Conservation (phyloP, 2,113 vertebrate species). For the Paradoxurus hermaphroditus region DNA sequence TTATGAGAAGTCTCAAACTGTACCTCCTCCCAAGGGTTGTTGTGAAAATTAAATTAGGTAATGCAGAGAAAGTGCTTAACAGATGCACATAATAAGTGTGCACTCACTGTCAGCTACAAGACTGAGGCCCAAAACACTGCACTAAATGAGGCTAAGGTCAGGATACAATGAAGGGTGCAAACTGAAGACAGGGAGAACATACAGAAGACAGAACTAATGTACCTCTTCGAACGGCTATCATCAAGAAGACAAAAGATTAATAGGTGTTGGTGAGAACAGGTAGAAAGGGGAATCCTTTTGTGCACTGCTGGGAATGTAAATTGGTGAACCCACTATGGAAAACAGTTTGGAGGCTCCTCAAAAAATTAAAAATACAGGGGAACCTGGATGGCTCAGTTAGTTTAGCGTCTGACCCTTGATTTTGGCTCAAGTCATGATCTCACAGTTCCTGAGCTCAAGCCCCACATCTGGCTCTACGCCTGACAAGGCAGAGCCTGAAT, state of each 20-base stretch:
- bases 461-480: no score
- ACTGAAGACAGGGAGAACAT: background rate
- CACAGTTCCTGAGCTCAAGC: no score
- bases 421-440: no score
- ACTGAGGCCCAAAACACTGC: background rate
- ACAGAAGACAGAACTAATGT: background rate
- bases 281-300: background rate
- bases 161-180: background rate
- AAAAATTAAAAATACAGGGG: background rate
- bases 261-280: background rate
- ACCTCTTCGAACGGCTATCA: background rate
- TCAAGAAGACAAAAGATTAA: background rate
- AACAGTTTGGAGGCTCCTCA: background rate
- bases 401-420: no score
- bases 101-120: background rate
- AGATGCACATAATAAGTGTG: background rate
- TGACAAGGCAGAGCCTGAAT: no score
- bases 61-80: background rate
- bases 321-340: background rate
- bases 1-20: background rate
- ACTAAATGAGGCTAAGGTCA: background rate
- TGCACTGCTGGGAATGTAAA: background rate
- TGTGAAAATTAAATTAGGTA: conserved; percentile 1
- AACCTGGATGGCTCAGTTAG: no score
- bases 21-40: background rate